Base-by-base conservation (phyloP, 2,113 vertebrate species). In the Platysternon megacephalum region DNA sequence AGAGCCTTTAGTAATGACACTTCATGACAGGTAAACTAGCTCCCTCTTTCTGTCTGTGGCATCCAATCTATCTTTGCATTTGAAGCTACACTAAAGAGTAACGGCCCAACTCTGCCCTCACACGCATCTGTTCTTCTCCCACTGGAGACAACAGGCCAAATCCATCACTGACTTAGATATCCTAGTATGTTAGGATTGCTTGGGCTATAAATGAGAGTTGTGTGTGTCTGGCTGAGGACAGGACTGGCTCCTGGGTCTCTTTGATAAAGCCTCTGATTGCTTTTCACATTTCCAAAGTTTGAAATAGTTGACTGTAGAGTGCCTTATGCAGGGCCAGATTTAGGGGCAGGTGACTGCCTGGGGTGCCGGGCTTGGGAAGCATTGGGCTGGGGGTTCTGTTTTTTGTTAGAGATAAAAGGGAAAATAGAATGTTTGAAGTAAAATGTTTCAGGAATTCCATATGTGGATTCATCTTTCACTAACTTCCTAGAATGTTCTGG, bases 191-290 rank as follows among this genome's bases (percentile, higher is more conserved):
- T 91, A 78, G 19, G 6, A 74, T 1, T 2, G 13, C 9, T 9
- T 12, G 17, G 11, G 29, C 1, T 74, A n/a, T 22, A 24, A 82
- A 81, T 81, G 82, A 21, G n/a, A 72, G 19, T 21, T 39, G n/a
- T 68, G 35, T 35, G n/a, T 72, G 35, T 72, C 65, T 72, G 19
- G 8, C 65, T 72, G 3, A 42, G 80, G 49, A 39, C 49, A 91
- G 84, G 26, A 90, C 80, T 32, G 35, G 53, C 58, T 11, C 49
- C 3, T 48, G 11, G 19, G 2, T 0, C 24, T 82, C 16, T 11
- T 22, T 17, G 44, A 2, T 44, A 51, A 86, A 92, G 53, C 0
- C 5, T 87, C 24, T 85, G 79, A 51, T 72, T 0, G 0, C 2
- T 94, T 89, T 53, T 90, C 39, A 94, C 85, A 53, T 24, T 79